Conservation (phyloP, 2,888 invertebrate species). For the Sarcophaga subvicina region DNA sequence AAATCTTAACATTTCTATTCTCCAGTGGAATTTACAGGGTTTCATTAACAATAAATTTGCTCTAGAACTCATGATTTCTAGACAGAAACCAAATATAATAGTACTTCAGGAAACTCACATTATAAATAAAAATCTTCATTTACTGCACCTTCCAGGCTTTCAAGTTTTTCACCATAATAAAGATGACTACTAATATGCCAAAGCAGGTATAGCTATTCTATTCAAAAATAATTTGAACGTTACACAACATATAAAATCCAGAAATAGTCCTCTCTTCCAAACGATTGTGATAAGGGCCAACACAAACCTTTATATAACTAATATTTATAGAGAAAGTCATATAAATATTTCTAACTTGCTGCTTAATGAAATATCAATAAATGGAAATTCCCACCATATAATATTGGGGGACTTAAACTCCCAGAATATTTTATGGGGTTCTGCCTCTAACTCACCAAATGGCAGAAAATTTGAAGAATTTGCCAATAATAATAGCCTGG, state of each 20-base stretch:
- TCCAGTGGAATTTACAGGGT: constrained; percentile 43
- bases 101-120: constrained; percentile 39
- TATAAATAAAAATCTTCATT: constrained; percentile 18
- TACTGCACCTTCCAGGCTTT: constrained; percentile 37
- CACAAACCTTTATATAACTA: neutral
- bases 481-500: neutral
- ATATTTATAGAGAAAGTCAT: neutral
- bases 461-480: constrained; percentile 6
- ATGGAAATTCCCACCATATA: neutral
- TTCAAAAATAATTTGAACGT: constrained; percentile 7
- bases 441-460: neutral
- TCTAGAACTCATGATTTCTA: constrained; percentile 22
- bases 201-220: neutral
- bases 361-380: neutral
- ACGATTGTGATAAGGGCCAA: neutral
- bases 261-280: constrained; percentile 3
- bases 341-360: neutral
- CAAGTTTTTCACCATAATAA: constrained; percentile 34
- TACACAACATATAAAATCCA: neutral
- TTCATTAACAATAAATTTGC: constrained; percentile 20
- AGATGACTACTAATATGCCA: constrained; percentile 13
- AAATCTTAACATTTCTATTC: neutral
- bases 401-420: no score
- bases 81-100: constrained; percentile 26
- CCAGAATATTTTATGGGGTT: neutral